Base-by-base conservation (phyloP, 1,140 invertebrate genomes). In the Aphidius gifuensis region DNA sequence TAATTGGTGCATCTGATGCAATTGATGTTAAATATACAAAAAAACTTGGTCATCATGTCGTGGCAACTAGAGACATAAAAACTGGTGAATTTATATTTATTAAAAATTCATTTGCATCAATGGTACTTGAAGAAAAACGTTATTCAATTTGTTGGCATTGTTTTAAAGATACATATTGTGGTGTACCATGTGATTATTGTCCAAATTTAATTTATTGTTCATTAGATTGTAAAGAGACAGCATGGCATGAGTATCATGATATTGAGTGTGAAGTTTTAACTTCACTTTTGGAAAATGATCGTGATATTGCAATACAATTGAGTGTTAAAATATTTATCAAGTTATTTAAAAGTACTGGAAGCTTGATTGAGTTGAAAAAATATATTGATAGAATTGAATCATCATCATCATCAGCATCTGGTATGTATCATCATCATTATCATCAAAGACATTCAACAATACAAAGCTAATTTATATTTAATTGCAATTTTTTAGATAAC, bases 11-110 rank as follows among this genome's bases (percentile, higher is more conserved):
- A 32, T 62, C 61, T 4, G 9, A n/a, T 7, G 45, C 61, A 3
- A 48, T 62, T n/a, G 21, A 11, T 9, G 7, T 62, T n/a, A 9
- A 43, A 9, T 46, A 64, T 21, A 50, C 50, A 5, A 64, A 82
- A 64, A 78, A 84, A 57, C 82, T 84, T 69, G 87, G 88, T 3
- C 78, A 87, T 47, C 84, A 85, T 70, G 79, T 90, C 11, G 71
- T 85, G 48, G 86, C 88, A 1, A 83, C 78, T 39, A 76, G 81
- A 59, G 83, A 88, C 74, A 83, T 90, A 56, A 73, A 79, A 66
- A 83, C 86, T 21, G 92, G 92, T 5, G 89, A 93, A 73, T 79
- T 92, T 9, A 67, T 94, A 6, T 87, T 87, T 48, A 79, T 88
- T 53, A 92, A 94, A 79, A 81, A 88, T 59, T 88, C 92, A 9